A percentile compares a stretch with the other conserved stretches of the same genome.
Evolutionary conservation across 2,797 vertebrate species (phyloP).

Genomic region (Petrocephalus schoutedeni): DNA sequence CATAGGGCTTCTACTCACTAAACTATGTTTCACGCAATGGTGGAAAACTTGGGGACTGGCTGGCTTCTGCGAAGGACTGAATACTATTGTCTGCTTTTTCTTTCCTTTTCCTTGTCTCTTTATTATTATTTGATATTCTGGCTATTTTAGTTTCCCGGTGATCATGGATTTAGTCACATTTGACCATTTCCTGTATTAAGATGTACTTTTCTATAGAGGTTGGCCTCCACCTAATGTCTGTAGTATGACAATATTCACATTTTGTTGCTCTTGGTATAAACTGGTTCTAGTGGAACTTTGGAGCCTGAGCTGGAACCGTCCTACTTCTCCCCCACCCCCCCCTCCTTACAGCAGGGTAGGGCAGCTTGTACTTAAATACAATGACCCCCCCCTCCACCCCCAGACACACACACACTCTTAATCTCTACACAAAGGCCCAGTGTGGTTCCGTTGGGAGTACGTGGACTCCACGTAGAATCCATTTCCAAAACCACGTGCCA

Average conservation of each 20-base stretch:
- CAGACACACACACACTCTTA: background rate
- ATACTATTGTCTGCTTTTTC: background rate
- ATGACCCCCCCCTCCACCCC: slow-evolving; percentile 27
- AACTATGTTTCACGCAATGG: background rate
- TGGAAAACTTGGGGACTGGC: background rate
- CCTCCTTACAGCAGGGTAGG: background rate
- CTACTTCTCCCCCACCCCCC: slow-evolving; percentile 28
- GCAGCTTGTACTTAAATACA: slow-evolving; percentile 12
- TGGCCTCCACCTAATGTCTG: slow-evolving; percentile 40
- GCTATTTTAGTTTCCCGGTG: slow-evolving; percentile 42
- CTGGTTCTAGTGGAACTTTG: slow-evolving; percentile 62
- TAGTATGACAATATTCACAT: slow-evolving; percentile 32
- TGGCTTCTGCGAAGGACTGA: background rate
- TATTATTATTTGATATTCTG: slow-evolving; percentile 32
- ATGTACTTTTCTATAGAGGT: slow-evolving; percentile 63
- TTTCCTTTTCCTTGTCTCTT: background rate
- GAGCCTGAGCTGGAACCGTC: slow-evolving; percentile 51
- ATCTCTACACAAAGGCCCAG: background rate
- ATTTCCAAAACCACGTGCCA: background rate
- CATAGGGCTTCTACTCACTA: background rate
- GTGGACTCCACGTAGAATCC: background rate
- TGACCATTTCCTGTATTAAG: slow-evolving; percentile 65
- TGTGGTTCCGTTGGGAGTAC: background rate
- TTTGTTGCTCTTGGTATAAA: slow-evolving; percentile 69
- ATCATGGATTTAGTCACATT: slow-evolving; percentile 42